Evolutionary conservation across 2,888 invertebrate species (phyloP).

Genomic region (Limnephilus marmoratus): DNA sequence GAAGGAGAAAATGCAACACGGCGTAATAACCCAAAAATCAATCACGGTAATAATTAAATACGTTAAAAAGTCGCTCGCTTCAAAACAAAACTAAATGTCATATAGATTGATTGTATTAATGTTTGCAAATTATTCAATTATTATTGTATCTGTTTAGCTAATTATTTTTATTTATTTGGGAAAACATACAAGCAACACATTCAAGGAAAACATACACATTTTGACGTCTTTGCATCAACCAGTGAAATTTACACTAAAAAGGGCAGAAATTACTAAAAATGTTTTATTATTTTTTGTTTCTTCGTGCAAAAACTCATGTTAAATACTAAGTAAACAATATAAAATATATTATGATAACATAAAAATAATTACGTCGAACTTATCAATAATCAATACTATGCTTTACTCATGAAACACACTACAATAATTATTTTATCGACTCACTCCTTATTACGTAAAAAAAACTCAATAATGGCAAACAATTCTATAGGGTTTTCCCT

Average conservation of each 20-base stretch:
- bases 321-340: background rate
- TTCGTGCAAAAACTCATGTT: background rate
- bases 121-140: no score
- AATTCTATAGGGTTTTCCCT: constrained; percentile 22
- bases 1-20: no score
- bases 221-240: background rate
- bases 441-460: background rate
- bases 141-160: no score
- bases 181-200: no score
- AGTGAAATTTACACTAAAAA: no score
- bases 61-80: no score
- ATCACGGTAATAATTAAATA: no score
- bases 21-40: no score
- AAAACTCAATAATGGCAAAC: constrained; percentile 33
- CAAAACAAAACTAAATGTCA: no score
- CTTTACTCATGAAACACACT: background rate
- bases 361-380: background rate
- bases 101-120: no score
- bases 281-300: background rate
- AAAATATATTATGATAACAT: background rate
- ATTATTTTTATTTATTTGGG: no score
- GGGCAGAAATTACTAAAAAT: background rate
- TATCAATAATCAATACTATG: background rate
- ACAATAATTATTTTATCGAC: background rate
- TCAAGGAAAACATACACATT: no score